Conservation (phyloP, 2,888 invertebrate species). For the Caenorhabditis afra region DNA sequence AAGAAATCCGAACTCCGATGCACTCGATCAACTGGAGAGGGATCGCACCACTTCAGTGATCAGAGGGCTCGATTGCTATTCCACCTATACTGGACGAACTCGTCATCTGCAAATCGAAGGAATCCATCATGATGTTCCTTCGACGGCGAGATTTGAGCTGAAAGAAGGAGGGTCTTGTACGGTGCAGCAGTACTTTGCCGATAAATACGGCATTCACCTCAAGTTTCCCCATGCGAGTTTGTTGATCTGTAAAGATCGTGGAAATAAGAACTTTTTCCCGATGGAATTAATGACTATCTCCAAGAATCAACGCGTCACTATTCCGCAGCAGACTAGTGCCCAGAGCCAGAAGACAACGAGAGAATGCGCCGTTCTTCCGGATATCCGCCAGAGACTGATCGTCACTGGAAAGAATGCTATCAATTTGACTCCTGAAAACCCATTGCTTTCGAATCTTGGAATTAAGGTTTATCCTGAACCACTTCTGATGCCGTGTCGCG, state of each 20-base stretch:
- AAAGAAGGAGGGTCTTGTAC: slow-evolving; percentile 24
- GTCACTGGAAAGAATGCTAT: slow-evolving; percentile 28
- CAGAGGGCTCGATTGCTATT: slow-evolving; percentile 39
- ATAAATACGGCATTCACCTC: slow-evolving; percentile 55
- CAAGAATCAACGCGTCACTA: slow-evolving; percentile 67
- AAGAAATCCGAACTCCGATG: not conserved
- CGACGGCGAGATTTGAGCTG: slow-evolving; percentile 31
- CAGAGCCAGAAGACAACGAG: slow-evolving; percentile 62
- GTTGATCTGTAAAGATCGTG: slow-evolving; percentile 53
- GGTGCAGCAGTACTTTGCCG: slow-evolving; percentile 48
- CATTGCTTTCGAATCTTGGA: slow-evolving; percentile 28
- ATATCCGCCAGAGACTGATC: slow-evolving; percentile 46
- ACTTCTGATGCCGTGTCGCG: slow-evolving; percentile 22
- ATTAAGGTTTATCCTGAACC: slow-evolving; percentile 43
- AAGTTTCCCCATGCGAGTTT: slow-evolving; percentile 60
- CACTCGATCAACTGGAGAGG: slow-evolving; percentile 13
- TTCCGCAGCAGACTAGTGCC: slow-evolving; percentile 60
- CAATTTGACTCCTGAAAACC: slow-evolving; percentile 7
- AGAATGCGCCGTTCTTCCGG: slow-evolving; percentile 60
- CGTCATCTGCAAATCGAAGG: slow-evolving; percentile 42
- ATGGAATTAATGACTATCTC: slow-evolving; percentile 62
- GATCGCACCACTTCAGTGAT: slow-evolving; percentile 42
- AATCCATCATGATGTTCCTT: slow-evolving; percentile 31
- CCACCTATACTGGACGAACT: slow-evolving; percentile 31
- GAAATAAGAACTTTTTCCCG: slow-evolving; percentile 61